Evolutionary conservation across 2,797 vertebrate genomes (phyloP).

Genomic region (Etheostoma perlongum): DNA sequence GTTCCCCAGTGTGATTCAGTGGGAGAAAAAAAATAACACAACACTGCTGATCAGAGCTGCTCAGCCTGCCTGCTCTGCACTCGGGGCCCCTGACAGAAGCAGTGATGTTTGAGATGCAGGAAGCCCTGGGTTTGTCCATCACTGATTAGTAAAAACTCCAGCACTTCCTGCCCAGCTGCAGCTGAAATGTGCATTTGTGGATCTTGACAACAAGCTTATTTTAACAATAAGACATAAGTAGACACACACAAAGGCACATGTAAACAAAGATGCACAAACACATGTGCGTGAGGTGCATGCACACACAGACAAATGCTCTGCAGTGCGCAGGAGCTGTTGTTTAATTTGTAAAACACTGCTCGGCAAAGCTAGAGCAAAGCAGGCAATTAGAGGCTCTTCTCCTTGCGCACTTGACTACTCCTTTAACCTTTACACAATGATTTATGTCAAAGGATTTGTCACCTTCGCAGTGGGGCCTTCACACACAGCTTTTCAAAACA

Average conservation of each 20-base stretch:
- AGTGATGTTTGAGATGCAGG: conserved; percentile 74
- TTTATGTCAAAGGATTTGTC: conserved; percentile 89
- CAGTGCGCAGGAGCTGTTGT: conserved; percentile 64
- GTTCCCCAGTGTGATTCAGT: conserved; percentile 74
- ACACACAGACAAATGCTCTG: conserved; percentile 50
- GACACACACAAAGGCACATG: conserved; percentile 31
- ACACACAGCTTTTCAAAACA: conserved; percentile 84
- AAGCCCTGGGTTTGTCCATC: conserved; percentile 78
- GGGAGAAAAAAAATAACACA: conserved; percentile 66
- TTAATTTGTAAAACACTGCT: conserved; percentile 85
- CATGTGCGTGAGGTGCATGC: conserved; percentile 17
- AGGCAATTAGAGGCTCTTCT: conserved; percentile 86
- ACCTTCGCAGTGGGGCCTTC: conserved; percentile 85
- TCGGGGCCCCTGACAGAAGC: conserved; percentile 75
- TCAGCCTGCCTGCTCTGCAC: conserved; percentile 74
- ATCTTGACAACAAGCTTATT: conserved; percentile 64
- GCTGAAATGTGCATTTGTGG: conserved; percentile 59
- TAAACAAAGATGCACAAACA: conserved; percentile 59
- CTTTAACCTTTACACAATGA: conserved; percentile 85
- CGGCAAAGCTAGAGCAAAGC: conserved; percentile 76
- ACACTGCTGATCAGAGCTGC: conserved; percentile 80
- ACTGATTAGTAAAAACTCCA: conserved; percentile 82
- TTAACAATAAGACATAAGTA: conserved; percentile 60
- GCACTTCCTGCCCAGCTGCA: conserved; percentile 57
- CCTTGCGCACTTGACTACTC: conserved; percentile 84